Evolutionary conservation across 2,888 invertebrate species (phyloP), one percentile per base, ranked within the genome.

Genomic region (Melipona beecheii): DNA sequence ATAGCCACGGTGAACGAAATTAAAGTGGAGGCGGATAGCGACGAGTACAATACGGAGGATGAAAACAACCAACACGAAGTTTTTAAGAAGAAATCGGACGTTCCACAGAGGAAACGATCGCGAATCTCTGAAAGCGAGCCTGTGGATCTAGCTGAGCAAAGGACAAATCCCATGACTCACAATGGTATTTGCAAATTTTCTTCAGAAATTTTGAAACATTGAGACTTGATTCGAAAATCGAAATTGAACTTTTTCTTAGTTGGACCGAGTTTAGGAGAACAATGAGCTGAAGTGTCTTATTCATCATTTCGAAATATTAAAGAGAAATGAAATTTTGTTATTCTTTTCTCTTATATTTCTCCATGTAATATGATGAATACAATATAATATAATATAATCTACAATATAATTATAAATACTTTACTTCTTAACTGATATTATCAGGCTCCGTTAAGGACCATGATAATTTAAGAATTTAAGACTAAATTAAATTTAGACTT

Each of bases 11-110:
- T 74, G 1, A 81, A 79, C 43, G 90, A 90, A 74, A 88, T 92
- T 62, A 92, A 91, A 75, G 83, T 87, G 54, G 92, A 92, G 65
- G 73, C 64, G 19, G 83, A 71, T 36, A 84, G 80, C 52, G 90
- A 91, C 71, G 85, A 56, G 6, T 86, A 86, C 71, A 81, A 83
- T 58, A 80, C 75, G 17, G 85, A 85, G 36, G 87, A 87, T 19
- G 88, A 87, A 21, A 62, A 13, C 43, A 83, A 77, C 49, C 83
- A 65, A 11, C 36, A 78, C 15, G 84, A 84, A 21, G 5, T 72
- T 52, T 64, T 65, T n/a, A 64, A 36, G 21, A 75, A 65, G 49
- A 68, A 64, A 49, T 50, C 69, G 54, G 54, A 72, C 1, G 50
- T 21, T 9, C 19, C n/a, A 24, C 65, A 27, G 24, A 86, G 49